phyloP scores from a whole-genome alignment of 2,888 invertebrate genomes.

The Daptonema setosum region DNA sequence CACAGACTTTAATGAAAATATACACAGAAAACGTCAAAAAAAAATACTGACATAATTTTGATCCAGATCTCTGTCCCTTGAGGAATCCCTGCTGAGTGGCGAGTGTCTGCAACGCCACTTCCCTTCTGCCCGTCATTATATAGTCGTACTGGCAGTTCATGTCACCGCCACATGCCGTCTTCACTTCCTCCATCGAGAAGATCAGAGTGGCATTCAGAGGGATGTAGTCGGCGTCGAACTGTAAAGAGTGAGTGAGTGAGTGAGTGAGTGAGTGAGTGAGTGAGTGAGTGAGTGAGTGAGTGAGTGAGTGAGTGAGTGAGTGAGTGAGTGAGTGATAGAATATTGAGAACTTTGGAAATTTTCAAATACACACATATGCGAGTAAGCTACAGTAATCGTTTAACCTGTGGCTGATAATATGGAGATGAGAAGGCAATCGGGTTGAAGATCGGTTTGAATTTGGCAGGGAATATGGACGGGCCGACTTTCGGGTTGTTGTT shows the following conservation, averaged over 20 bases:
- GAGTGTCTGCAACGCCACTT: slow-evolving; percentile 9
- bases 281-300: too few species aligned
- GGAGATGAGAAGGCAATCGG: slow-evolving; percentile 16
- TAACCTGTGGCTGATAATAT: slow-evolving; percentile 11
- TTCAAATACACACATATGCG: too few species aligned
- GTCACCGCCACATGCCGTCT: slow-evolving; percentile 11
- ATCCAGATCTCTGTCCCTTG: slow-evolving; percentile 11
- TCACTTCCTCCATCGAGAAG: slow-evolving; percentile 15
- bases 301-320: too few species aligned
- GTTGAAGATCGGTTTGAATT: slow-evolving; percentile 19
- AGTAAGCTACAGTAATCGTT: too few species aligned
- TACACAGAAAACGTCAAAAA: too few species aligned
- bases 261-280: too few species aligned
- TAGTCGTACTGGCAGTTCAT: slow-evolving; percentile 17
- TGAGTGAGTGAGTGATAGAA: too few species aligned
- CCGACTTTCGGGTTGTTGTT: slow-evolving; percentile 15
- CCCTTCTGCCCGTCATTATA: slow-evolving; percentile 15
- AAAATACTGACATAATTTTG: slow-evolving; percentile 12
- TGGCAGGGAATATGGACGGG: slow-evolving; percentile 16
- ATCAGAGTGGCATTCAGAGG: slow-evolving; percentile 16
- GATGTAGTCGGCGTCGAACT: slow-evolving; percentile 13
- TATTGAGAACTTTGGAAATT: too few species aligned
- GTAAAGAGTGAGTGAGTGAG: too few species aligned
- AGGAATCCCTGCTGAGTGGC: slow-evolving; percentile 8
- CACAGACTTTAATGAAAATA: too few species aligned